Base-by-base conservation (phyloP, 2,797 vertebrate species). In the Macrochelys suwanniensis region DNA sequence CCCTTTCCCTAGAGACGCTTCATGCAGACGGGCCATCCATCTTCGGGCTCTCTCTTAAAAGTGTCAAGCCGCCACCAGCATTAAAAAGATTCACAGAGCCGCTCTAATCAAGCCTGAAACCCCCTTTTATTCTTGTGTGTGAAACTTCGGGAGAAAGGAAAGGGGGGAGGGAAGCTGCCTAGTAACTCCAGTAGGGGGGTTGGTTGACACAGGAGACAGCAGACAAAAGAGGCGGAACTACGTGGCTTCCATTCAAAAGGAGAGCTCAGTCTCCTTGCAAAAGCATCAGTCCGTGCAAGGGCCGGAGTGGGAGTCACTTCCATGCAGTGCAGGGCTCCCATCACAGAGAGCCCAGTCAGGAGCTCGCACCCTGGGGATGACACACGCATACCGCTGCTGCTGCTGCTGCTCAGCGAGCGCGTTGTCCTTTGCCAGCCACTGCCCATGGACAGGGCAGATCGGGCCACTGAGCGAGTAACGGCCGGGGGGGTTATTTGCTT, bases 171-270 rank as follows among this genome's bases (percentile, higher is more conserved):
- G 91, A 33, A 90, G 94, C 96, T 83, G 94, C 94, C 85, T 86
- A 92, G 91, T 83, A 96, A 80, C 95, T 47, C 49, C 61, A 49
- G 31, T 82, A 82, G 77, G 83, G 83, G 90, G 65, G 94, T 96
- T 54, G 83, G 74, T 82, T 94, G 94, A 95, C 95, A 96, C 82
- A 3, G 94, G 80, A 93, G 92, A 65, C 89, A 81, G 90, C 94
- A 91, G 95, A 94, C 97, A 94, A 96, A 97, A 96, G 95, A 89
- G 93, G 96, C 95, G 97, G 97, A 97, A 92, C 97, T 94, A 82
- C 87, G 89, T 78, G 94, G 82, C 85, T 95, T 68, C 51, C 65
- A 85, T 89, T 79, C 82, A 79, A 68, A 89, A 88, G 59, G 85
- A 65, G 80, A 25, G 17, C 95, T 96, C 37, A 6, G 93, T 84